Conservation (phyloP, 2,888 invertebrate genomes). For the Bhutanitis thaidina region DNA sequence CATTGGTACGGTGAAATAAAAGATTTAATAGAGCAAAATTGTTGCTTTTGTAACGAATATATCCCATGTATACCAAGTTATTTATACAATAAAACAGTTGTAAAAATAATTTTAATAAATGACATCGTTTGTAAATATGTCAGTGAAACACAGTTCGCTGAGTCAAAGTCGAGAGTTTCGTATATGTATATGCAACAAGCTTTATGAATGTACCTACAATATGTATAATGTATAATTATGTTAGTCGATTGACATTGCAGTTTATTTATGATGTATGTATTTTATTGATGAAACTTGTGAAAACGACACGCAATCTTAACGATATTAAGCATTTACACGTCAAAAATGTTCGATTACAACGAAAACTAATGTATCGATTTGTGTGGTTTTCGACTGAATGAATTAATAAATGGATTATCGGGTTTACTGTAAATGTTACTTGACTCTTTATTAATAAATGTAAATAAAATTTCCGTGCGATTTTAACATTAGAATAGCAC, state of each 20-base stretch:
- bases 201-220: conserved; percentile 63
- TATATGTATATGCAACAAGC: conserved; percentile 53
- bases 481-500: conserved; percentile 60
- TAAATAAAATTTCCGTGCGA: conserved; percentile 53
- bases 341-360: conserved; percentile 31
- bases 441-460: conserved; percentile 54
- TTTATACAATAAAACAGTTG: not conserved
- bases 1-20: too few relatives aligned
- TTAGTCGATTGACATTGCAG: conserved; percentile 53
- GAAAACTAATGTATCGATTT: conserved; percentile 37
- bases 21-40: not conserved
- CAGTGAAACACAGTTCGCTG: conserved; percentile 37
- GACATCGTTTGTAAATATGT: conserved; percentile 16
- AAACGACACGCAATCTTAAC: conserved; percentile 52
- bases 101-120: conserved; percentile 9
- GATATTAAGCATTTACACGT: conserved; percentile 51
- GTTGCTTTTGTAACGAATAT: not conserved
- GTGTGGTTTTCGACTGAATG: conserved; percentile 48
- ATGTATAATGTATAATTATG: too few relatives aligned
- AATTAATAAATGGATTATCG: conserved; percentile 50
- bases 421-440: conserved; percentile 40
- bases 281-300: conserved; percentile 47
- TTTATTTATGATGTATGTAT: conserved; percentile 61
- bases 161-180: conserved; percentile 34
- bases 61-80: not conserved